phyloP scores from a whole-genome alignment of 2,113 vertebrate genomes.

The Acanthisitta chloris region DNA sequence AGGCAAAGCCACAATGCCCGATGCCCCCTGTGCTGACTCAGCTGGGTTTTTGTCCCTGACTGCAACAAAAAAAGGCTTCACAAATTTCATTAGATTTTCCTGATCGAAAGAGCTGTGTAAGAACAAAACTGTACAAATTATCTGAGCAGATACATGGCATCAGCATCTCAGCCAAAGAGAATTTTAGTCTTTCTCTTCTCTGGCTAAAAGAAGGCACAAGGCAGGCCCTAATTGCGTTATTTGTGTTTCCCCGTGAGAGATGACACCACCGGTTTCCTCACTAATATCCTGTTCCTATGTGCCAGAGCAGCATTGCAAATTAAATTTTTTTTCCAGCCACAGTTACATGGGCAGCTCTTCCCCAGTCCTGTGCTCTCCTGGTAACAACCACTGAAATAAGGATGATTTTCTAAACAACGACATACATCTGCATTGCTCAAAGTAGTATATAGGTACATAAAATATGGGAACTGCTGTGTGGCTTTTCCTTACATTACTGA shows the following conservation, averaged over 20 bases:
- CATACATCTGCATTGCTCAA: neutral
- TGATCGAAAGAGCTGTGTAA: neutral
- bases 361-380: neutral
- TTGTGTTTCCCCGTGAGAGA: neutral
- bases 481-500: neutral
- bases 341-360: neutral
- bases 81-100: neutral
- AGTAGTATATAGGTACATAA: neutral
- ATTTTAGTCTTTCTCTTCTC: neutral
- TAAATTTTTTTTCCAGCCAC: neutral
- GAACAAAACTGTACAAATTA: neutral
- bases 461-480: neutral
- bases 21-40: neutral
- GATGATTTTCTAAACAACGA: neutral
- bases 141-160: neutral
- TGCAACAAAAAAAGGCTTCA: neutral
- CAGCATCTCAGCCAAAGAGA: fast-evolving
- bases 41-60: neutral
- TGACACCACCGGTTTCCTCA: neutral
- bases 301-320: neutral
- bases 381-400: neutral
- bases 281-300: neutral
- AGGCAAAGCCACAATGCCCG: neutral
- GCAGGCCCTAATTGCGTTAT: neutral
- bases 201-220: neutral